phyloP scores from a whole-genome alignment of 2,113 vertebrate genomes.

The Epinephelus moara region DNA sequence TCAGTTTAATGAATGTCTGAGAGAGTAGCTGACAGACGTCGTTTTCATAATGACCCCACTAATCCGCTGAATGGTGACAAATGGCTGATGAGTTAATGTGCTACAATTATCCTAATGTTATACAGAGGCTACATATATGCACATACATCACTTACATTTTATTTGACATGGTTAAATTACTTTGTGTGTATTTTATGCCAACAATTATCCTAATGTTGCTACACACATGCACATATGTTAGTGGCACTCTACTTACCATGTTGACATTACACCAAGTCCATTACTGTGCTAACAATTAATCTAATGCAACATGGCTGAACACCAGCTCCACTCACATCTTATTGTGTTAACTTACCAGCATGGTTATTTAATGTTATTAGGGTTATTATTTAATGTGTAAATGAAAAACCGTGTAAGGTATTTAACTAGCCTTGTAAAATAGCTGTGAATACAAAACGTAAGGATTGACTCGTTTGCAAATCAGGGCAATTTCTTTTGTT shows the following conservation, averaged over 20 bases:
- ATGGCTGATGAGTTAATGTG: conserved; percentile 57
- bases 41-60: conserved; percentile 54
- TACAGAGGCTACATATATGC: conserved; percentile 21
- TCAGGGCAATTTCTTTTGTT: not conserved
- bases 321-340: not conserved
- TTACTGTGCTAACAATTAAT: conserved; percentile 39
- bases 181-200: conserved; percentile 27
- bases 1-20: conserved; percentile 58
- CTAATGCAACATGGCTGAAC: not conserved
- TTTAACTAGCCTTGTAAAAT: conserved; percentile 4
- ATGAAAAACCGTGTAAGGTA: not conserved
- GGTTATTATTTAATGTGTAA: not conserved
- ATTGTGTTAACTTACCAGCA: conserved; percentile 22
- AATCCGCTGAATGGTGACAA: conserved; percentile 59
- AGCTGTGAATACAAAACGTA: not conserved
- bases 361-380: not conserved
- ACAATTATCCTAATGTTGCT: conserved; percentile 24
- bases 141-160: conserved; percentile 33
- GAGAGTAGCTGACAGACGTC: conserved; percentile 50
- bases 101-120: conserved; percentile 46
- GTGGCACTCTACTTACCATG: not conserved
- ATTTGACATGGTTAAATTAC: conserved; percentile 25
- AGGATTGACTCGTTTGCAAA: not conserved
- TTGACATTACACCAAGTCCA: conserved; percentile 8
- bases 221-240: conserved; percentile 12